These are phyloP conservation scores for Sitobion miscanthi DNA, from an alignment of 1,140 invertebrate genomes.

Conservation along the genomic window DNA sequence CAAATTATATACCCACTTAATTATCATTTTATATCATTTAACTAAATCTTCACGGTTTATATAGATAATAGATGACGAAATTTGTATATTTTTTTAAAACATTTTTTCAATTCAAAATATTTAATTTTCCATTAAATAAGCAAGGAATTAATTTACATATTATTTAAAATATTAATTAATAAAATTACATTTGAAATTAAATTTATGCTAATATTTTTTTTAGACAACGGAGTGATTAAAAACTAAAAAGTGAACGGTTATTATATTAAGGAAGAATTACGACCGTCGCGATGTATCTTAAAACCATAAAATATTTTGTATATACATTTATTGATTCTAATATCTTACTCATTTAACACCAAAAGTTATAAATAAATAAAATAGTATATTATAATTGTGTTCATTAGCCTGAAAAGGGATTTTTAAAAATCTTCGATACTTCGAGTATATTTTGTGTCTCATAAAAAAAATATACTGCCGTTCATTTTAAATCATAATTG, in stretches of 20 bases:
- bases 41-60: neutral
- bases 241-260: too few species aligned
- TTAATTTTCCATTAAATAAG: neutral
- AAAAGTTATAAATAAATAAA: neutral
- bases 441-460: neutral
- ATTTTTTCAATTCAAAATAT: neutral
- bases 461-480: neutral
- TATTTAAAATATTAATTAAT: slow-evolving; percentile 20
- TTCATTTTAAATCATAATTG: neutral
- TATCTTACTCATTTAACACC: neutral
- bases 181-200: neutral
- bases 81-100: neutral
- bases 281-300: neutral
- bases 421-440: neutral
- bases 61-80: neutral
- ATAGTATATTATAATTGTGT: neutral
- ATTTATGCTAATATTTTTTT: slow-evolving; percentile 5
- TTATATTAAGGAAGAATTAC: neutral
- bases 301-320: neutral
- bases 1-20: neutral
- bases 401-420: neutral
- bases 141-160: neutral
- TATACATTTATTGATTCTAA: neutral
- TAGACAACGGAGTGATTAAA: neutral
- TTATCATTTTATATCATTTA: neutral